Evolutionary conservation across 30 jellyfish, hydroid and myxozoan species (phyloP).

Genomic region (Cassiopea andromeda): DNA sequence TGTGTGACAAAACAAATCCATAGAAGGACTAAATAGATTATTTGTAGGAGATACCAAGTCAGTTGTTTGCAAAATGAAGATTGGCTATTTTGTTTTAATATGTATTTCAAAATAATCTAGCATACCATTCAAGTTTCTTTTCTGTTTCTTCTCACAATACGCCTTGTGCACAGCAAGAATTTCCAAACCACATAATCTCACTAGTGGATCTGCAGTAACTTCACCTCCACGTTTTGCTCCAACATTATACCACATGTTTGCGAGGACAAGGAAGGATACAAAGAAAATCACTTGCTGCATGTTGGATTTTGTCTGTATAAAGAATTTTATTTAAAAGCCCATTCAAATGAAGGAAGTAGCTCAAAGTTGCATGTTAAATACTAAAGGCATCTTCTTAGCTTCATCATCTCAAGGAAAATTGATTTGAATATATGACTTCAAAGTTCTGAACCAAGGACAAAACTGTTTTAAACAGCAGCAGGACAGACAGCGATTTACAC

Average conservation of each 20-base stretch:
- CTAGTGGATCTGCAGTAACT: background rate
- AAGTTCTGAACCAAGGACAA: too few relatives aligned
- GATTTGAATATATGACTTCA: too few relatives aligned
- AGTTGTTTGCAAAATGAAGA: too few relatives aligned
- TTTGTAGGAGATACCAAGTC: too few relatives aligned
- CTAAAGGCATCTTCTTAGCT: too few relatives aligned
- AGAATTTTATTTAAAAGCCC: background rate
- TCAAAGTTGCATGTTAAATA: background rate
- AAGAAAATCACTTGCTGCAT: background rate
- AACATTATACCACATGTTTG: background rate
- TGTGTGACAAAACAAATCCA: too few relatives aligned
- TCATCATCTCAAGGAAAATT: too few relatives aligned
- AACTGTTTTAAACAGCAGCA: too few relatives aligned
- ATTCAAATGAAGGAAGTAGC: background rate
- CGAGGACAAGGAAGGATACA: background rate
- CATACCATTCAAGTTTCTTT: background rate
- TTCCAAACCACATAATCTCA: conserved; percentile 34
- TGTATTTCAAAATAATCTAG: background rate
- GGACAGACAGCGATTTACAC: too few relatives aligned
- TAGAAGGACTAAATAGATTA: too few relatives aligned
- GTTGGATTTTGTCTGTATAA: background rate
- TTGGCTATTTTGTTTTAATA: too few relatives aligned
- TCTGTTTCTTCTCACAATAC: conserved; percentile 8
- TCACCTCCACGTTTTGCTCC: background rate
- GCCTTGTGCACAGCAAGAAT: background rate